Conservation (phyloP, 2,797 vertebrate species). For the Sebastes vulpes region DNA sequence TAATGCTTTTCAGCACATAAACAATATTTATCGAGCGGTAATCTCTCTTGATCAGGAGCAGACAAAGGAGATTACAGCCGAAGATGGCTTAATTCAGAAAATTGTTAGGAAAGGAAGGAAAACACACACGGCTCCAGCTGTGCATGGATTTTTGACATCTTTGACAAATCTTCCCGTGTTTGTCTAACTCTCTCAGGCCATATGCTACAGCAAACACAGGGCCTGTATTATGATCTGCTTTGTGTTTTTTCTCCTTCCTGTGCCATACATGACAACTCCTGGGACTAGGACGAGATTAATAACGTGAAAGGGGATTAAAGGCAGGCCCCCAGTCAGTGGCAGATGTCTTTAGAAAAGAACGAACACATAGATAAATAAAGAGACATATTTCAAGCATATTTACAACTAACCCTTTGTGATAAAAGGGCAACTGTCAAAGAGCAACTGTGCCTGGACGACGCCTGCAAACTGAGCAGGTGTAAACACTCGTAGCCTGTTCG, state of each 20-base stretch:
- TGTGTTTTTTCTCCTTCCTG: constrained; percentile 73
- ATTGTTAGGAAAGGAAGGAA: constrained; percentile 58
- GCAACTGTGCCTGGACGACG: constrained; percentile 35
- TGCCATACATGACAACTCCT: constrained; percentile 81
- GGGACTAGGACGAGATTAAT: constrained; percentile 85
- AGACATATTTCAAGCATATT: constrained; percentile 74
- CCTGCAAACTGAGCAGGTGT: constrained; percentile 39
- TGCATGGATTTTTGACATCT: constrained; percentile 74
- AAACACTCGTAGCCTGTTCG: constrained; percentile 50
- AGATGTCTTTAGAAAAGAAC: constrained; percentile 77
- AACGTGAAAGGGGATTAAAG: constrained; percentile 85
- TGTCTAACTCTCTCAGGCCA: constrained; percentile 79
- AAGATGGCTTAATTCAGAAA: constrained; percentile 80
- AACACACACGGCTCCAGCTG: constrained; percentile 46
- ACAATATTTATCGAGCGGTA: constrained; percentile 82
- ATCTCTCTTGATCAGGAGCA: constrained; percentile 83
- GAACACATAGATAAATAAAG: constrained; percentile 40
- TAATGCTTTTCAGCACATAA: constrained; percentile 70
- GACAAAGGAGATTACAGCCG: constrained; percentile 81
- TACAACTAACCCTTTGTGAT: constrained; percentile 71
- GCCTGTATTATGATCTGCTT: constrained; percentile 80
- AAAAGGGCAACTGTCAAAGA: constrained; percentile 72
- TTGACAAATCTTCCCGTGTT: constrained; percentile 81
- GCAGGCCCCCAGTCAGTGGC: constrained; percentile 74
- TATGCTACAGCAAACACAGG: constrained; percentile 74